Evolutionary conservation across 2,888 invertebrate genomes (phyloP).

Genomic region (Tanypteryx hageni): DNA sequence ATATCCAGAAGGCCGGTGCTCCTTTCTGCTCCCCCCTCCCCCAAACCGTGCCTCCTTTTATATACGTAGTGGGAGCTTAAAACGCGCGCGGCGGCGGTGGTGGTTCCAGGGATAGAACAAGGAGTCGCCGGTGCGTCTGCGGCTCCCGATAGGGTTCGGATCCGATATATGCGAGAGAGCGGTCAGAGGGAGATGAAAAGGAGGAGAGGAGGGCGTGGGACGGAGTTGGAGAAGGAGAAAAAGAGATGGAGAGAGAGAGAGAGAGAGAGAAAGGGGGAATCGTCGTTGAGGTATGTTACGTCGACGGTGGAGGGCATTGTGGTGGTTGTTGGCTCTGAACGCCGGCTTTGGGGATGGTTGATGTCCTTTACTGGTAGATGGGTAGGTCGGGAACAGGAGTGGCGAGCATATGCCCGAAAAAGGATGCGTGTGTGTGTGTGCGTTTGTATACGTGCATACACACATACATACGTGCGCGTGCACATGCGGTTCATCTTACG

Average conservation of each 20-base stretch:
- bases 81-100: background rate
- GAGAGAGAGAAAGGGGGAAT: background rate
- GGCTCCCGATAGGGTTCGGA: background rate
- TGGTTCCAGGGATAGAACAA: conserved; percentile 19
- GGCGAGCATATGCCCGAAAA: background rate
- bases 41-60: background rate
- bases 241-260: too few species aligned
- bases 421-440: background rate
- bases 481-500: background rate
- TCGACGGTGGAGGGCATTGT: conserved; percentile 8
- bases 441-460: background rate
- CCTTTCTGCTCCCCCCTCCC: background rate
- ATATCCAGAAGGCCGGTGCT: conserved; percentile 24
- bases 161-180: background rate
- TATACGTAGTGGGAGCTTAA: background rate
- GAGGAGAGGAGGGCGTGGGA: background rate
- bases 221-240: background rate
- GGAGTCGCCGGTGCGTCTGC: background rate
- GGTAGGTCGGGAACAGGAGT: conserved; percentile 20
- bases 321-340: background rate
- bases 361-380: conserved; percentile 29
- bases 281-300: conserved; percentile 12
- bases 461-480: background rate
- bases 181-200: background rate
- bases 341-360: background rate